These are phyloP conservation scores for Leuciscus idus DNA, from an alignment of 2,113 vertebrate species.

Conservation along the genomic window DNA sequence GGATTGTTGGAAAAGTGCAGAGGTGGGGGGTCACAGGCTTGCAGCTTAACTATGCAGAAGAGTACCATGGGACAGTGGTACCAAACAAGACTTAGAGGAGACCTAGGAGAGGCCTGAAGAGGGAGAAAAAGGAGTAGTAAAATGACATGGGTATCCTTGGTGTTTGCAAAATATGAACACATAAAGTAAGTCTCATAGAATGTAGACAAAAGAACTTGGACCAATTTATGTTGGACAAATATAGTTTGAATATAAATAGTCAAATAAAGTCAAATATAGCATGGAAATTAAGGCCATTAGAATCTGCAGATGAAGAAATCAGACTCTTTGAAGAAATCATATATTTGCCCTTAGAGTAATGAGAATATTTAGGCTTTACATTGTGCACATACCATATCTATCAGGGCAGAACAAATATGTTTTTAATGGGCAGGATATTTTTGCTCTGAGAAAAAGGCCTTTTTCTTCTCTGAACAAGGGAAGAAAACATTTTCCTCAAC, in stretches of 20 bases:
- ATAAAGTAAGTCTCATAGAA: neutral
- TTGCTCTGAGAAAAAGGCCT: conserved; percentile 17
- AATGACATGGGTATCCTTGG: neutral
- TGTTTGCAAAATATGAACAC: neutral
- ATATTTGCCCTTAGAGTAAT: conserved; percentile 44
- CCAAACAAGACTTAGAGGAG: conserved; percentile 25
- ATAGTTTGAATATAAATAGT: neutral
- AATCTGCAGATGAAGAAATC: neutral
- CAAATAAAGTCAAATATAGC: too few species aligned
- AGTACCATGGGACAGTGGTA: conserved; percentile 40
- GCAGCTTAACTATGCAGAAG: neutral
- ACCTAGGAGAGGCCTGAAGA: conserved; percentile 1
- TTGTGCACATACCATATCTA: conserved; percentile 50
- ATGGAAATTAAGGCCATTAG: neutral
- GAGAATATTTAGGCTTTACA: conserved; percentile 43
- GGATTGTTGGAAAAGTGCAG: conserved; percentile 33
- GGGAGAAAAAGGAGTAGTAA: neutral
- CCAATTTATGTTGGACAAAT: conserved; percentile 1
- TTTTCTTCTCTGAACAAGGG: conserved; percentile 38
- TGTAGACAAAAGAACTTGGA: neutral
- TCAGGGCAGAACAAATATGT: conserved; percentile 5
- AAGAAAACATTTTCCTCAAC: conserved; percentile 58
- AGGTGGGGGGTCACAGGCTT: conserved; percentile 38
- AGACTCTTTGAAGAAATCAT: conserved; percentile 31
- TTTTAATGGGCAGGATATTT: conserved; percentile 34